phyloP scores from a whole-genome alignment of 2,888 invertebrate species.

The Drosophila limbata region DNA sequence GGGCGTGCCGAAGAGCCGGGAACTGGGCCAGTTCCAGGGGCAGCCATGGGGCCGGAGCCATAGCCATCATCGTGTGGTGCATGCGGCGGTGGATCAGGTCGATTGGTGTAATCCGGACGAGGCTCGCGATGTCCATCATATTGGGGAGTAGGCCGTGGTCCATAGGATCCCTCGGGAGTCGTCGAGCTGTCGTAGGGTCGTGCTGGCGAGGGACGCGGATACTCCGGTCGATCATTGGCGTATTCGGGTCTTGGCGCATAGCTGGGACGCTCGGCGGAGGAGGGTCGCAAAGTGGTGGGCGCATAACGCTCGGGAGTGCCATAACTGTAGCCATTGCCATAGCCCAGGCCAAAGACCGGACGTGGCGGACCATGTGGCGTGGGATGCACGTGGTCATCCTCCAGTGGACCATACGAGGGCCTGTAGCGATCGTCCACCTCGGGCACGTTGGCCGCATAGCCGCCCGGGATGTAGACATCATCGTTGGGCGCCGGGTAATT shows the following conservation, averaged over 20 bases:
- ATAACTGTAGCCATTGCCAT: conserved; percentile 85
- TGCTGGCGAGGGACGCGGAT: conserved; percentile 40
- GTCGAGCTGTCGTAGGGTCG: conserved; percentile 68
- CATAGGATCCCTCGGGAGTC: conserved; percentile 41
- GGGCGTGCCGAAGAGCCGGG: conserved; percentile 61
- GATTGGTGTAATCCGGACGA: conserved; percentile 79
- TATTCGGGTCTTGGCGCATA: conserved; percentile 72
- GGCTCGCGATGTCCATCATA: conserved; percentile 60
- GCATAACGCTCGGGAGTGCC: conserved; percentile 82
- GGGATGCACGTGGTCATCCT: conserved; percentile 58
- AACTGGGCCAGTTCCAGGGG: conserved; percentile 9
- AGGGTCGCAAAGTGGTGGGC: conserved; percentile 69
- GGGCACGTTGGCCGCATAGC: conserved; percentile 84
- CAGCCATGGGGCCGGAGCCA: conserved; percentile 26
- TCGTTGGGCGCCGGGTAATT: conserved; percentile 85
- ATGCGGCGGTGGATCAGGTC: conserved; percentile 78
- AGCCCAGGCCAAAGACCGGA: conserved; percentile 83
- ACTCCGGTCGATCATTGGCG: conserved; percentile 58
- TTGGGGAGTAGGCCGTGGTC: conserved; percentile 42
- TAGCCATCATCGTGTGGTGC: conserved; percentile 45
- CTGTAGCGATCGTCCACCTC: conserved; percentile 82
- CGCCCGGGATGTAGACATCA: conserved; percentile 82
- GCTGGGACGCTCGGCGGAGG: conserved; percentile 58
- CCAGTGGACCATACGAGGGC: conserved; percentile 61
- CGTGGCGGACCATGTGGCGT: conserved; percentile 78